phyloP scores from a whole-genome alignment of 92 coral and sea anemone genomes.

The Blastomussa wellsi region DNA sequence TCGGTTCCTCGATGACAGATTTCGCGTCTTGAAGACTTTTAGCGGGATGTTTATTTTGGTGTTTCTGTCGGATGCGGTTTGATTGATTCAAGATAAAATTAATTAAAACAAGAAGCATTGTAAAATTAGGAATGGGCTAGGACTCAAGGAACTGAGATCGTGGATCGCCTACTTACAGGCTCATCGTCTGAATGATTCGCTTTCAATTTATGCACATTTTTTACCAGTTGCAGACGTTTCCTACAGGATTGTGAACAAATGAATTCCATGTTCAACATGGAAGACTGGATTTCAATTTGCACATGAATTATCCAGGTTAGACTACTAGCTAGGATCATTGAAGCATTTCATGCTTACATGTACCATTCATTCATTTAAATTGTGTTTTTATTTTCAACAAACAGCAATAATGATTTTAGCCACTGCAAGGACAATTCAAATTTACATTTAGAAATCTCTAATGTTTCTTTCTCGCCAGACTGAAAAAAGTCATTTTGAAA shows the following conservation, averaged over 20 bases:
- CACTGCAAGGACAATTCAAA: conserved; percentile 33
- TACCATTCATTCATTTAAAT: not conserved
- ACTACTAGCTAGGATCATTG: no score
- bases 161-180: not conserved
- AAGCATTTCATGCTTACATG: no score
- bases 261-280: not conserved
- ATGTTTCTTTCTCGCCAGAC: not conserved
- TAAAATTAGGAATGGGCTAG: conserved; percentile 5
- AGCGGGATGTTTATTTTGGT: conserved; percentile 38
- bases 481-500: not conserved
- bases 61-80: conserved; percentile 25
- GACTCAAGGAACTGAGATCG: not conserved
- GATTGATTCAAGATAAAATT: conserved; percentile 35
- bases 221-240: not conserved
- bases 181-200: not conserved
- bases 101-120: not conserved
- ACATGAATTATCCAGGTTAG: no score
- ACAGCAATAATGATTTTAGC: conserved; percentile 45
- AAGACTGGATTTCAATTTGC: no score
- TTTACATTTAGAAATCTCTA: conserved; percentile 16
- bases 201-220: not conserved
- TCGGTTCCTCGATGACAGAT: not conserved
- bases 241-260: not conserved
- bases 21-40: conserved; percentile 21
- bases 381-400: conserved; percentile 18